Percentiles rank a stretch among this genome's conserved stretches.
phyloP scores from a whole-genome alignment of 2,797 vertebrate genomes.

The Synaphobranchus kaupii region DNA sequence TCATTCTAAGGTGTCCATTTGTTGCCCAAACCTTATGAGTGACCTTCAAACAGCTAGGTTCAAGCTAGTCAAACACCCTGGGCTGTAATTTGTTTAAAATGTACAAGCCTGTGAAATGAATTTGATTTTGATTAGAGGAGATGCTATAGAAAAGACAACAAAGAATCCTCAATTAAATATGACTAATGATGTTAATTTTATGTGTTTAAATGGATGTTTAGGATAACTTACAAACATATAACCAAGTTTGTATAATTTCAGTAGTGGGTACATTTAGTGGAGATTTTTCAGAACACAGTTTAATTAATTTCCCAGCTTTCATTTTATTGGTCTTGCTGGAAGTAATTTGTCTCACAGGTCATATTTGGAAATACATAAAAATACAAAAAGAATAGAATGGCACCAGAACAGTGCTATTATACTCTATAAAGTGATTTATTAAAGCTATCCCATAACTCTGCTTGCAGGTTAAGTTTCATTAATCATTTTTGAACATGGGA shows the following conservation, averaged over 20 bases:
- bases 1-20: neutral
- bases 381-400: neutral
- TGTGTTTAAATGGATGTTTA: neutral
- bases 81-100: too few relatives aligned
- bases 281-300: neutral
- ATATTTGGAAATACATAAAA: neutral
- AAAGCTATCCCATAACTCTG: neutral
- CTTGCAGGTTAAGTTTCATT: neutral
- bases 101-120: too few relatives aligned
- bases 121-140: too few relatives aligned
- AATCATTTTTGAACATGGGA: neutral
- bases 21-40: neutral
- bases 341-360: neutral
- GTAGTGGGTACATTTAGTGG: neutral
- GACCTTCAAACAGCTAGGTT: too few relatives aligned
- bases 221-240: neutral
- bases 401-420: neutral
- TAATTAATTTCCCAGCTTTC: neutral
- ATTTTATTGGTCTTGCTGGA: neutral
- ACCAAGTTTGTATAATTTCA: neutral
- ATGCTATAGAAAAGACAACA: too few relatives aligned
- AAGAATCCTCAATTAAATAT: neutral
- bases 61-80: too few relatives aligned
- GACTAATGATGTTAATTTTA: neutral
- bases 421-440: neutral